Base-by-base conservation (phyloP, 2,797 vertebrate species). In the Melanotaenia pygmaea region DNA sequence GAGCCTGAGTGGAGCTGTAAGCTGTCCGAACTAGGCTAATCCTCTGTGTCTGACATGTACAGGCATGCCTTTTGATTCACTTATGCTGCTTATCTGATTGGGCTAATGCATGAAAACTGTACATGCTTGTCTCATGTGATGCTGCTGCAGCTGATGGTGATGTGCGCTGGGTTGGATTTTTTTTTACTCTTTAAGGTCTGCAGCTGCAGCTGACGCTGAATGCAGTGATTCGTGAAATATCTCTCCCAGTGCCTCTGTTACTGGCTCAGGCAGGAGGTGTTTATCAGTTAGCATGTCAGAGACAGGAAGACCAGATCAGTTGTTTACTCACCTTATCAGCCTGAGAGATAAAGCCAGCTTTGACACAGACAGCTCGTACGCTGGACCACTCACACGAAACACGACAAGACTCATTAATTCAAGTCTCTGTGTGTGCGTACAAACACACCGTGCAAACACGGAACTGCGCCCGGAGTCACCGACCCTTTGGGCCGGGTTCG, bases 271-370 rank as follows among this genome's bases (percentile, higher is more conserved):
- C 68, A 32, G 38, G 54, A 54, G 70, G 80, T 67, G 47, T 84
- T 83, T 76, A 76, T 83, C 84, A 77, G 75, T 57, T 62, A 47
- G 59, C 67, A 63, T 67, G 79, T 79, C 76, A 65, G 38, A 79
- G 75, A 73, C 53, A 32, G 76, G 82, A 84, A 75, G 78, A 65
- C 72, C 59, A 5, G 76, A 74, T 73, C 64, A 54, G 76, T 82
- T 91, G 89, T 92, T 93, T 89, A 81, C 81, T 88, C 83, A 78
- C 83, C 86, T 91, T 89, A 90, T 92, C 91, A 67, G 77, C 50
- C 80, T 26, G 35, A 57, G 70, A 83, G 87, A 91, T 92, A 90
- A 89, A 89, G 81, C 80, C 84, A 80, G 86, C 86, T 86, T 79
- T 89, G 87, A 90, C 88, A 89, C 83, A 87, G 86, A 87, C 79